A percentile compares a stretch with the other conserved stretches of the same genome.
These are phyloP conservation scores for Hydrocynus forskahlii DNA, from an alignment of 2,797 vertebrate genomes.

Conservation along the genomic window DNA sequence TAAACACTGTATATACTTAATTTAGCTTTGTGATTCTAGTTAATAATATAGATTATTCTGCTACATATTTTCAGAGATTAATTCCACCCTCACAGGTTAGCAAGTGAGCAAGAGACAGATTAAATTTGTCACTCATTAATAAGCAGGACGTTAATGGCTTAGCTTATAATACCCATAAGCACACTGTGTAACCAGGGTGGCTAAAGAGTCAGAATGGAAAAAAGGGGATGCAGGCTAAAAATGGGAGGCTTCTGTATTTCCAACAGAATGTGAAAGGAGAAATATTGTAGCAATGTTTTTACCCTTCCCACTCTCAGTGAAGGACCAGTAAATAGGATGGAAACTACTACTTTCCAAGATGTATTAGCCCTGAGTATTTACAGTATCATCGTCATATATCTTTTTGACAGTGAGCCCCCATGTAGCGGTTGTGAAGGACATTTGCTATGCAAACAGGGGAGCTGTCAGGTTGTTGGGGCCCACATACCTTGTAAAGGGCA, in stretches of 20 bases:
- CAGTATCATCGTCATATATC: constrained; percentile 28
- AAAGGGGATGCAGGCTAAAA: constrained; percentile 4
- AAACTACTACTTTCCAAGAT: constrained; percentile 25
- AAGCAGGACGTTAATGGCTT: constrained; percentile 25
- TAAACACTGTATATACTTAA: constrained; percentile 77
- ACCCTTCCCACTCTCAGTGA: not conserved
- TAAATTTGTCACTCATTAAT: constrained; percentile 29
- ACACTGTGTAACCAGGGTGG: constrained; percentile 35
- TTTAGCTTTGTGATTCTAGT: constrained; percentile 64
- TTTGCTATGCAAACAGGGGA: constrained; percentile 66
- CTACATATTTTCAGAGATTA: constrained; percentile 59
- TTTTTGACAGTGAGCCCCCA: constrained; percentile 22
- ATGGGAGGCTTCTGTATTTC: constrained; percentile 18
- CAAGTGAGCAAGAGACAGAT: constrained; percentile 49
- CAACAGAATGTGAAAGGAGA: not conserved
- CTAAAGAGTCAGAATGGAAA: constrained; percentile 26
- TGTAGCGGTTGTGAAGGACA: constrained; percentile 55
- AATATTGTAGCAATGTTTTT: not conserved
- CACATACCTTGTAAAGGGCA: constrained; percentile 73
- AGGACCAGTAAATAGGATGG: not conserved
- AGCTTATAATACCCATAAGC: constrained; percentile 23
- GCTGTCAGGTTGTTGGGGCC: constrained; percentile 65
- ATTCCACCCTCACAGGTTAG: constrained; percentile 61
- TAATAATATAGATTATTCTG: constrained; percentile 70
- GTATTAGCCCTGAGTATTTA: constrained; percentile 43